Percentiles rank a stretch among this genome's conserved stretches.
phyloP scores from a whole-genome alignment of 2,888 invertebrate genomes.

The Noctua janthe region DNA sequence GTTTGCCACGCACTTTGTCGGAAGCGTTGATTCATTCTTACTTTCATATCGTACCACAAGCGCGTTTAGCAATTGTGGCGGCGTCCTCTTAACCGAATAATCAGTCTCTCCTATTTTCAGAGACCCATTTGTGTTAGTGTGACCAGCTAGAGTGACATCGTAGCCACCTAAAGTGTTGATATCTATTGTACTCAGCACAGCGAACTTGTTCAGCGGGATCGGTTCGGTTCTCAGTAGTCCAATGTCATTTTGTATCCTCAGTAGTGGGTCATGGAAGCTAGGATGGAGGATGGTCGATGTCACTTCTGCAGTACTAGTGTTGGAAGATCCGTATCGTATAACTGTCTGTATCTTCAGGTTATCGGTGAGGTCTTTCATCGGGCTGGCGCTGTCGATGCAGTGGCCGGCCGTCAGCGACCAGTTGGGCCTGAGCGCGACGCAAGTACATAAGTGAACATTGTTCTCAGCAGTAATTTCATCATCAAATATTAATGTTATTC shows the following conservation, averaged over 20 bases:
- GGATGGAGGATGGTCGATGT: slow-evolving; percentile 35
- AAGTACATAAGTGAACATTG: slow-evolving; percentile 44
- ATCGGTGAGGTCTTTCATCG: slow-evolving; percentile 31
- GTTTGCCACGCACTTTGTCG: slow-evolving; percentile 23
- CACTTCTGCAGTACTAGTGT: slow-evolving; percentile 23
- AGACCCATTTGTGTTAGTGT: slow-evolving; percentile 8
- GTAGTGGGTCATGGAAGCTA: slow-evolving; percentile 27
- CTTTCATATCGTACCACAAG: slow-evolving; percentile 38
- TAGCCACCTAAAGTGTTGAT: slow-evolving; percentile 34
- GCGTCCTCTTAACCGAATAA: not conserved
- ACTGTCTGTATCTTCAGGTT: slow-evolving; percentile 37
- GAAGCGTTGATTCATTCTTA: slow-evolving; percentile 1
- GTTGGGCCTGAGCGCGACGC: slow-evolving; percentile 20
- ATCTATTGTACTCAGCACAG: slow-evolving; percentile 35
- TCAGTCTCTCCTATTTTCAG: not conserved
- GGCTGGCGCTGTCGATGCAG: slow-evolving; percentile 37
- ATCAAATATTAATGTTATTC: slow-evolving; percentile 25
- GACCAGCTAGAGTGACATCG: slow-evolving; percentile 27
- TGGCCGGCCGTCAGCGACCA: slow-evolving; percentile 54
- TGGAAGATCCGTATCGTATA: slow-evolving; percentile 39
- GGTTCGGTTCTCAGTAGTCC: slow-evolving; percentile 44
- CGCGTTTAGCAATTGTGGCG: slow-evolving; percentile 16
- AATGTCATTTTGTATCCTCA: slow-evolving; percentile 41
- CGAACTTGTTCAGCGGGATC: slow-evolving; percentile 28
- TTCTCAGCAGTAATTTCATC: slow-evolving; percentile 20